Evolutionary conservation across 2,888 invertebrate genomes (phyloP), one percentile per base, ranked within the genome.

Genomic region (Thereva nobilitata): DNA sequence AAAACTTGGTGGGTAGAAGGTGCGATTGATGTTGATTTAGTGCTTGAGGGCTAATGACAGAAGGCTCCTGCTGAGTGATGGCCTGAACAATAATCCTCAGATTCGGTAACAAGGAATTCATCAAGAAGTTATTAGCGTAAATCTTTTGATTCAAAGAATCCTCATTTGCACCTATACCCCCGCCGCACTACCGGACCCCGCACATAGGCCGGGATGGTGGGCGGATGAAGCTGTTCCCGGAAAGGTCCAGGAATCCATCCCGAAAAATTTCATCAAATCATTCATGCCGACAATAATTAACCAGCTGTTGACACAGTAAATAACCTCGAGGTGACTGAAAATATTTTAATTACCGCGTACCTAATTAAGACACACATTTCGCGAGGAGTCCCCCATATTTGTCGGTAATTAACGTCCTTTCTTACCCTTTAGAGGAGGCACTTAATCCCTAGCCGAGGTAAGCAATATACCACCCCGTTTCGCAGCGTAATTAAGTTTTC

Each of bases 11-110:
- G 41, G 61, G 50, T 23, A 35, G 38, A 50, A 61, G 61, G 61
- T 61, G 50, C 61, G 42, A 61, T 50, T 41, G 61, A 61, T 61
- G 61, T 61, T 61, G 61, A 61, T 61, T 61, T 61, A 61, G 61
- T 61, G 40, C 50, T 50, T 50, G 61, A 41, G 50, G 12, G 50
- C 61, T 61, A 35, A 61, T 50, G 34, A 23, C 37, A 49, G 34
- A 44, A 44, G 7, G 34, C 6, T 49, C 10, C 35, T 8, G 38
- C 47, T 45, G 37, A 40, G 9, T 57, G n/a, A 5, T 9, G 35
- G 23, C 23, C 2, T 2, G 23, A 23, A 23, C 23, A 23, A 23
- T 23, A 23, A 23, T 23, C 23, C 23, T 23, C 23, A 23, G 23
- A 23, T 23, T 23, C 23, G 23, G 23, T 23, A 23, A 23, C 23